Conservation (phyloP, 2,113 vertebrate genomes). For the Phyllostomus discolor region DNA sequence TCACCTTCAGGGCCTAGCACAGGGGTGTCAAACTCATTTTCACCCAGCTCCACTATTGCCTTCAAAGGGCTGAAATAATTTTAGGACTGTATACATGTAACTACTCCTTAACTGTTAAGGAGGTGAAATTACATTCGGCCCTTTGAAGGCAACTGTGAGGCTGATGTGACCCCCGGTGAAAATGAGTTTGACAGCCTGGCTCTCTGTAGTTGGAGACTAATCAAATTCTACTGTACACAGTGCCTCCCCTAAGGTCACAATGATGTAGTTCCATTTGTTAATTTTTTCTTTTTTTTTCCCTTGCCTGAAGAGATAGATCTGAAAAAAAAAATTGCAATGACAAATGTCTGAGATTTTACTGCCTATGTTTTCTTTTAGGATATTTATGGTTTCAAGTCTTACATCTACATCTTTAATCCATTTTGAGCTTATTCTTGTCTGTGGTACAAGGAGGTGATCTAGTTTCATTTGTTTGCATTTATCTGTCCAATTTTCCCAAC, state of each 20-base stretch:
- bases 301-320: neutral
- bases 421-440: neutral
- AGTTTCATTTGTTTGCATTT: neutral
- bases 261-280: neutral
- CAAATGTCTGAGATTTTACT: too few species aligned
- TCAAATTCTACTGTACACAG: neutral
- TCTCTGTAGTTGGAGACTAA: neutral
- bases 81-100: too few species aligned
- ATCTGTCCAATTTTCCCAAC: neutral
- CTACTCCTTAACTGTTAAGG: too few species aligned
- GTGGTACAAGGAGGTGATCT: neutral
- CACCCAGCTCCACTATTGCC: too few species aligned
- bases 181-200: neutral
- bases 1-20: neutral
- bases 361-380: neutral
- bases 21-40: too few species aligned
- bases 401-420: neutral
- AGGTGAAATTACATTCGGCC: too few species aligned
- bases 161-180: too few species aligned
- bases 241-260: neutral
- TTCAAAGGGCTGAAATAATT: too few species aligned
- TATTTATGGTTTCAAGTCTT: neutral
- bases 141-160: too few species aligned
- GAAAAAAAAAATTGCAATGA: neutral
- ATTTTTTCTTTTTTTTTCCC: neutral